A percentile compares a stretch with the other conserved stretches of the same genome.
phyloP scores from a whole-genome alignment of 2,113 vertebrate genomes.

The Sciurus niger region DNA sequence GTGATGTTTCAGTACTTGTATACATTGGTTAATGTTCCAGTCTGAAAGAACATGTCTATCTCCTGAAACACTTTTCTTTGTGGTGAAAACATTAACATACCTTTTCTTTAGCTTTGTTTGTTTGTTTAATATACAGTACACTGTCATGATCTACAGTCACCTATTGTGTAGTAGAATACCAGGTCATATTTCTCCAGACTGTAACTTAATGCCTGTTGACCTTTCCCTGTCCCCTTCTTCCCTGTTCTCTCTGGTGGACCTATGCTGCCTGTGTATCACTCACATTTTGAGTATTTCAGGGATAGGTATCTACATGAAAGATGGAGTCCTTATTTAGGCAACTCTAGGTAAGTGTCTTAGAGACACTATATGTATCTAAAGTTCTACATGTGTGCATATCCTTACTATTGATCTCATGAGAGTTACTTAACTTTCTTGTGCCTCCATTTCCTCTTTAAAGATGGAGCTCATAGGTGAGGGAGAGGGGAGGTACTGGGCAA shows the following conservation, averaged over 20 bases:
- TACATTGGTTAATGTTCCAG: neutral
- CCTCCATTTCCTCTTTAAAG: conserved; percentile 12
- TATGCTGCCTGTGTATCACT: neutral
- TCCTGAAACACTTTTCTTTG: neutral
- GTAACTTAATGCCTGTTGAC: neutral
- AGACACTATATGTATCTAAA: neutral
- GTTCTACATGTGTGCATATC: neutral
- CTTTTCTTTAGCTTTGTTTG: too few species aligned
- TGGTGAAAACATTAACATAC: neutral
- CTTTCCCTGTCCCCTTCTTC: neutral
- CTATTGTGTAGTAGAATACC: neutral
- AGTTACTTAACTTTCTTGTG: neutral
- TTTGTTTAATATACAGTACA: neutral
- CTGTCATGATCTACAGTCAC: neutral
- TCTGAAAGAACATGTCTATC: neutral
- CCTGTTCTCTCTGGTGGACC: neutral
- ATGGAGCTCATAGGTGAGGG: neutral
- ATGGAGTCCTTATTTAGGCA: neutral
- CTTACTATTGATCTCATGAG: neutral
- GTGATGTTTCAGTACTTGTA: neutral
- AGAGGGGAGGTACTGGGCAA: too few species aligned
- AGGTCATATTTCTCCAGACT: neutral
- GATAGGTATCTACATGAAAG: neutral
- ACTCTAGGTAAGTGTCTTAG: neutral
- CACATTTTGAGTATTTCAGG: neutral